Percentiles rank a stretch among this genome's conserved stretches.
These are phyloP conservation scores for Amblyopsis rosae DNA, from an alignment of 2,113 vertebrate species.

Conservation along the genomic window DNA sequence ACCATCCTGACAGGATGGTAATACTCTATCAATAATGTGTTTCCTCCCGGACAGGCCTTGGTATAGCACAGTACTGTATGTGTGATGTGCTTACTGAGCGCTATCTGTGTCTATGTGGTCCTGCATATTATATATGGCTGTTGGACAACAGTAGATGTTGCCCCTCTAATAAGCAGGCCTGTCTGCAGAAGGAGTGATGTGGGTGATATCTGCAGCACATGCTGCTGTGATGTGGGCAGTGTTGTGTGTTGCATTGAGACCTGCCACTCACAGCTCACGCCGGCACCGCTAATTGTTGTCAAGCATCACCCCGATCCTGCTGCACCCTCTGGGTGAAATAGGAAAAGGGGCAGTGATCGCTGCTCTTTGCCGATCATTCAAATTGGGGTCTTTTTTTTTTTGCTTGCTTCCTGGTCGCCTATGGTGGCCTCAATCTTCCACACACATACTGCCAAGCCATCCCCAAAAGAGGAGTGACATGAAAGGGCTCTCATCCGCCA, in stretches of 20 bases:
- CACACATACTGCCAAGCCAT: constrained; percentile 41
- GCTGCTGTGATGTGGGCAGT: constrained; percentile 45
- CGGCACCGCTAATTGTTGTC: constrained; percentile 74
- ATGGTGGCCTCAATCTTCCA: constrained; percentile 39
- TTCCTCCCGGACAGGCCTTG: constrained; percentile 1
- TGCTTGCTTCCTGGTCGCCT: constrained; percentile 59
- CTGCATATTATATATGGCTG: constrained; percentile 21
- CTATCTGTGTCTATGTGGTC: constrained; percentile 17
- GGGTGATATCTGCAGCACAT: constrained; percentile 34
- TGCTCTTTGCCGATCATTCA: constrained; percentile 58
- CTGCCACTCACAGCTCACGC: constrained; percentile 64
- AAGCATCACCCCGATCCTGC: constrained; percentile 61
- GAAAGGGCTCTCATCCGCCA: constrained; percentile 67
- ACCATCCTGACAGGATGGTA: neutral
- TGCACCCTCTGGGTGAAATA: constrained; percentile 51
- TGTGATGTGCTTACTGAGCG: constrained; percentile 1
- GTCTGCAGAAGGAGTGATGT: constrained; percentile 33
- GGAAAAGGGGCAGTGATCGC: constrained; percentile 16
- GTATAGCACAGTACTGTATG: neutral
- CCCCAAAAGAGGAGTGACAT: constrained; percentile 62
- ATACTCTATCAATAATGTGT: neutral
- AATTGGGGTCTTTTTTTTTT: constrained; percentile 53
- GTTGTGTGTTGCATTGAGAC: constrained; percentile 47
- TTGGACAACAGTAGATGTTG: constrained; percentile 15
- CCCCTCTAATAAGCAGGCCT: constrained; percentile 17